These are phyloP conservation scores for Atherinosoma microstoma DNA, from an alignment of 2,797 vertebrate genomes.

Conservation along the genomic window DNA sequence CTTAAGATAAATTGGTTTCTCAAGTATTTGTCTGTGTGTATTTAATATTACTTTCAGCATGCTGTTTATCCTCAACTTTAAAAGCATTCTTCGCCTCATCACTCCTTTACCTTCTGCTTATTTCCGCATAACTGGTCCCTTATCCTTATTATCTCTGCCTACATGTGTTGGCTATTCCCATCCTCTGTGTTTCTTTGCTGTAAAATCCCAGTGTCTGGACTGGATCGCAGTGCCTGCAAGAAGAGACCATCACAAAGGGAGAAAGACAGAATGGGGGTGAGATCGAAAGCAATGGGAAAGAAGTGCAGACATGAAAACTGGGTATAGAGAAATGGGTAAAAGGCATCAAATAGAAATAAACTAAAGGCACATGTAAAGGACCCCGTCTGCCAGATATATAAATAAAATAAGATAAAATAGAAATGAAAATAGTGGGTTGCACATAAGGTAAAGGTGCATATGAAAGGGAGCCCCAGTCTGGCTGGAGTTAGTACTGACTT, in stretches of 20 bases:
- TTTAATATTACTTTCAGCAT: constrained; percentile 12
- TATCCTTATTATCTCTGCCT: constrained; percentile 5
- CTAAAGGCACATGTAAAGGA: constrained; percentile 32
- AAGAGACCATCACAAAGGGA: constrained; percentile 35
- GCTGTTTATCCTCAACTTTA: neutral
- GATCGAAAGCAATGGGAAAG: constrained; percentile 53
- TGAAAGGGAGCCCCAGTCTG: constrained; percentile 68
- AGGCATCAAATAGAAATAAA: constrained; percentile 48
- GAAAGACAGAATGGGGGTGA: constrained; percentile 65
- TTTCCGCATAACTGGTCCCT: constrained; percentile 1
- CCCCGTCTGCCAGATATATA: constrained; percentile 20
- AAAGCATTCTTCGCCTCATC: neutral
- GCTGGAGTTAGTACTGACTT: constrained; percentile 48
- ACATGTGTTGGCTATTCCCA: constrained; percentile 32
- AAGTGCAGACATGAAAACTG: constrained; percentile 9
- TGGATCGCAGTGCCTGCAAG: constrained; percentile 56
- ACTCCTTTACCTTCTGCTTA: neutral
- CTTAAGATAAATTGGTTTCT: constrained; percentile 14
- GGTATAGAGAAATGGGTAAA: constrained; percentile 6
- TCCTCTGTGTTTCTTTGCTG: constrained; percentile 43
- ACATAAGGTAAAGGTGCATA: constrained; percentile 49
- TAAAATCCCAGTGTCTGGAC: constrained; percentile 47
- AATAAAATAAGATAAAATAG: constrained; percentile 4
- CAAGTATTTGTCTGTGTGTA: constrained; percentile 7
- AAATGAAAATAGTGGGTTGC: neutral